Evolutionary conservation across 1,140 invertebrate species (phyloP).

Genomic region (roundworm (Caenorhabditis elegans)): DNA sequence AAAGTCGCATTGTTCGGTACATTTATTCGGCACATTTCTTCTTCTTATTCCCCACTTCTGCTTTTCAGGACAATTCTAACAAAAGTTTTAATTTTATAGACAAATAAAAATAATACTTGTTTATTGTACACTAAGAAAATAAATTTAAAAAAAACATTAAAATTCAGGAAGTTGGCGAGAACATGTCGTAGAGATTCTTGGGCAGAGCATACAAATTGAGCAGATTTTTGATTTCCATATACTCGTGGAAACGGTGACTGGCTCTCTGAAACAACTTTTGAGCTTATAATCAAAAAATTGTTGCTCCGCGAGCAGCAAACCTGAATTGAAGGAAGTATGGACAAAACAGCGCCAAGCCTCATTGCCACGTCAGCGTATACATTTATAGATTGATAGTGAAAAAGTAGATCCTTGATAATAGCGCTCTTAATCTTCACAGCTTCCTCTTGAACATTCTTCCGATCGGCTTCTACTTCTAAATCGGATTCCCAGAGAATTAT

Average conservation of each 20-base stretch:
- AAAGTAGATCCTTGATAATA: background rate
- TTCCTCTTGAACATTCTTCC: background rate
- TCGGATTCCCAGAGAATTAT: slow-evolving; percentile 9
- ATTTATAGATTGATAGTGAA: slow-evolving; percentile 5
- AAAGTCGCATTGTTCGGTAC: too few species aligned
- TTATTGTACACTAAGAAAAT: too few species aligned
- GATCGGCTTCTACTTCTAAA: background rate
- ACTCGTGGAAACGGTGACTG: background rate
- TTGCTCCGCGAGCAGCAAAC: too few species aligned
- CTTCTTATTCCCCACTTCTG: too few species aligned
- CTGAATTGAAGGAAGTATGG: background rate
- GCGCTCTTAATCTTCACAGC: background rate
- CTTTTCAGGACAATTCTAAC: too few species aligned
- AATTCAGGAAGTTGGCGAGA: background rate
- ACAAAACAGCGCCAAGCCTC: background rate
- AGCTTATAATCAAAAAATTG: too few species aligned
- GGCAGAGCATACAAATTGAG: slow-evolving; percentile 16
- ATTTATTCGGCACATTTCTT: too few species aligned
- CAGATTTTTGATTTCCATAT: slow-evolving; percentile 1
- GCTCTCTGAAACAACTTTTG: background rate
- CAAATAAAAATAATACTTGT: too few species aligned
- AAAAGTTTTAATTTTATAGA: too few species aligned
- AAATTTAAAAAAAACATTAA: too few species aligned
- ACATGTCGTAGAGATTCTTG: slow-evolving; percentile 17
- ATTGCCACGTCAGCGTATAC: background rate